phyloP scores from a whole-genome alignment of 2,113 vertebrate species.

The Arvicanthis niloticus region DNA sequence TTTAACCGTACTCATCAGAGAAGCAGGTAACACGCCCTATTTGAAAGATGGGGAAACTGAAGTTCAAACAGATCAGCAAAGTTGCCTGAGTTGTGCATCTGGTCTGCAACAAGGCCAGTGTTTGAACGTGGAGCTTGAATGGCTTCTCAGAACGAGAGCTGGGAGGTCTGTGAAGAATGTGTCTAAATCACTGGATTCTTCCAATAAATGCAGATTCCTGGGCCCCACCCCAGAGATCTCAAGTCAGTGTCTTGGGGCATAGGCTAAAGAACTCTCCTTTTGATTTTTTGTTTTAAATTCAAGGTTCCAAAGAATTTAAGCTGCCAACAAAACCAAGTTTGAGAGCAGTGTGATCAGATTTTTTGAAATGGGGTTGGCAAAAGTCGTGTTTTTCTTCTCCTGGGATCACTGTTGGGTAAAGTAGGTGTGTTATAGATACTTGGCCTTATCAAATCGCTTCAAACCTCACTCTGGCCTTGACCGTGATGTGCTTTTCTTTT shows the following conservation, averaged over 20 bases:
- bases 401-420: not conserved
- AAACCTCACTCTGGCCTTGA: slow-evolving; percentile 30
- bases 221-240: not conserved
- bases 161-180: not conserved
- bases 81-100: not conserved
- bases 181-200: not conserved
- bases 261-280: slow-evolving; percentile 12
- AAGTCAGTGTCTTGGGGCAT: not conserved
- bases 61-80: not conserved
- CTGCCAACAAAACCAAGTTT: not conserved
- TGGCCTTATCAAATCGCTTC: not conserved
- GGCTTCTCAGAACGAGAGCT: not conserved
- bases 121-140: not conserved
- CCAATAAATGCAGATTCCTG: not conserved
- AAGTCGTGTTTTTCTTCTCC: not conserved
- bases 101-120: not conserved
- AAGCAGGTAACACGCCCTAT: not conserved
- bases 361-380: not conserved
- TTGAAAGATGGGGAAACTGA: slow-evolving; percentile 1
- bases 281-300: not conserved
- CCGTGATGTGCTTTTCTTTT: not conserved
- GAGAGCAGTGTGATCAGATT: not conserved
- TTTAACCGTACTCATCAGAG: not conserved
- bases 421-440: not conserved
- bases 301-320: not conserved